phyloP scores from a whole-genome alignment of 2,888 invertebrate genomes.

The Axea sp. region DNA sequence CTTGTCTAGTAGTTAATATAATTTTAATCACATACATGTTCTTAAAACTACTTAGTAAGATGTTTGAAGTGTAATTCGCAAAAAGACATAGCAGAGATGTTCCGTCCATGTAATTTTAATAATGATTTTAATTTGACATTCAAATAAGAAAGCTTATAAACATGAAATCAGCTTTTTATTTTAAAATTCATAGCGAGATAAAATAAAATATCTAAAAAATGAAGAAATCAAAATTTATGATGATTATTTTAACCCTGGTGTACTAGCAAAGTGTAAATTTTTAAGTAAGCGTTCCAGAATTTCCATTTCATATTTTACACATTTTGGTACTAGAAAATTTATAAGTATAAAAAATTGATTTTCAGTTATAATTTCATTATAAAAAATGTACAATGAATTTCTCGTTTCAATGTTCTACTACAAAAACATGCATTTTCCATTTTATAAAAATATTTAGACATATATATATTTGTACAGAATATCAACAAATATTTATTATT shows the following conservation, averaged over 20 bases:
- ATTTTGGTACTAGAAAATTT: constrained; percentile 1
- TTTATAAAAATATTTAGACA: too few relatives aligned
- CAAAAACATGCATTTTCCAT: too few relatives aligned
- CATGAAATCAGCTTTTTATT: constrained; percentile 11
- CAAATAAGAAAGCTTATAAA: constrained; percentile 17
- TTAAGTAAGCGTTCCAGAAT: constrained; percentile 30
- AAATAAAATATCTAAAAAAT: constrained; percentile 1
- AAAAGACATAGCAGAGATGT: constrained; percentile 12
- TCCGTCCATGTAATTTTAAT: constrained; percentile 24
- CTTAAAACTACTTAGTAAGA: constrained; percentile 44
- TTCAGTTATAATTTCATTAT: too few relatives aligned
- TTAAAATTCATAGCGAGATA: constrained; percentile 9
- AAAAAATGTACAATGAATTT: too few relatives aligned
- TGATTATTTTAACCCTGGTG: constrained; percentile 29
- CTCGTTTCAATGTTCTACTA: too few relatives aligned
- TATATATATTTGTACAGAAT: too few relatives aligned
- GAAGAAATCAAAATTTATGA: constrained; percentile 33
- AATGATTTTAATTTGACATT: constrained; percentile 25
- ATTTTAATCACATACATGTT: constrained; percentile 46
- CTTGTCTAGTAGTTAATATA: constrained; percentile 25
- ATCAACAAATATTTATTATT: neutral
- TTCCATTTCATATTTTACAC: constrained; percentile 19
- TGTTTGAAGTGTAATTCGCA: constrained; percentile 25
- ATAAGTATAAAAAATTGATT: neutral
- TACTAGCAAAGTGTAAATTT: constrained; percentile 25